Conservation (phyloP, 2,888 invertebrate genomes). For the Pseudeuparius sepicola region DNA sequence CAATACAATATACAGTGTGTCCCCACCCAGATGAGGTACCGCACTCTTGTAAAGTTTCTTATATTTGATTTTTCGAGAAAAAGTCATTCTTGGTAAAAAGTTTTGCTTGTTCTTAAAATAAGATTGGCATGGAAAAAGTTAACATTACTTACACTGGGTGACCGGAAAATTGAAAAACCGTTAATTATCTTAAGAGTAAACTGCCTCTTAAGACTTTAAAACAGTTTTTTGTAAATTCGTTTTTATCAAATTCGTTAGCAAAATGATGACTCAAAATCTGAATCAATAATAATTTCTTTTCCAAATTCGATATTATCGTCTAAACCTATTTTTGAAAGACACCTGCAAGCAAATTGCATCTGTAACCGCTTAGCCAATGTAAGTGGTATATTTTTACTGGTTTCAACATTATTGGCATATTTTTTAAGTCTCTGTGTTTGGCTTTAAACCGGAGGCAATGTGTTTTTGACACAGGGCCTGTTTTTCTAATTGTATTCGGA, state of each 20-base stretch:
- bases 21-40: conserved; percentile 7
- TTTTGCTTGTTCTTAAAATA: too few species aligned
- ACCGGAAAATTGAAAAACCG: too few species aligned
- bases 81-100: too few species aligned
- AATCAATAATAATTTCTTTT: conserved; percentile 13
- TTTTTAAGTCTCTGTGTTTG: conserved; percentile 21
- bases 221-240: conserved; percentile 7
- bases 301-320: conserved; percentile 12
- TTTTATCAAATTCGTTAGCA: conserved; percentile 4
- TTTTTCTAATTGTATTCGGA: conserved; percentile 14
- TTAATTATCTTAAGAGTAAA: too few species aligned
- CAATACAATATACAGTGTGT: conserved; percentile 4
- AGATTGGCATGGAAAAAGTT: too few species aligned
- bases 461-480: conserved; percentile 15
- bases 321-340: conserved; percentile 14
- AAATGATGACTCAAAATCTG: conserved; percentile 8
- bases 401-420: conserved; percentile 14
- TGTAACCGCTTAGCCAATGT: conserved; percentile 15
- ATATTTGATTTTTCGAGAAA: too few species aligned
- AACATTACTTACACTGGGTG: too few species aligned
- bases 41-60: too few species aligned
- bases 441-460: conserved; percentile 20
- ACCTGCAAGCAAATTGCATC: conserved; percentile 14
- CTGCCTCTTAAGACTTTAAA: too few species aligned
- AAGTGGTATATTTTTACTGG: conserved; percentile 17